Evolutionary conservation across 1,140 invertebrate genomes (phyloP).

Genomic region (Whitmania pigra): DNA sequence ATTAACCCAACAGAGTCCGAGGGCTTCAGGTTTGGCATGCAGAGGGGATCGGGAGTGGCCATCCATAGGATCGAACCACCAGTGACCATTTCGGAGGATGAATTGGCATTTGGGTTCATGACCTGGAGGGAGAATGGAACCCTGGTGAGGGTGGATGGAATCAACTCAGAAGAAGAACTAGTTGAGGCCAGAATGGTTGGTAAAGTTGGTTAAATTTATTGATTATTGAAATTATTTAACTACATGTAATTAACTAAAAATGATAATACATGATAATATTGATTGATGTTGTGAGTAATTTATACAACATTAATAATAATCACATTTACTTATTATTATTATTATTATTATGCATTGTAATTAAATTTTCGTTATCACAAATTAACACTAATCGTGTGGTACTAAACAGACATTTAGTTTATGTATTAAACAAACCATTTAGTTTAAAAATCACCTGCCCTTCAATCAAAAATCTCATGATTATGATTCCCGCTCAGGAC

Average conservation of each 20-base stretch:
- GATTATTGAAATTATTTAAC: too few relatives aligned
- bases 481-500: constrained; percentile 24
- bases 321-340: too few relatives aligned
- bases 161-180: constrained; percentile 28
- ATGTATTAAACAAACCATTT: too few relatives aligned
- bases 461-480: not conserved
- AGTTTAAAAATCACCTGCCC: too few relatives aligned
- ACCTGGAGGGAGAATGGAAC: constrained; percentile 32
- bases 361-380: too few relatives aligned
- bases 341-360: too few relatives aligned
- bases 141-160: constrained; percentile 30
- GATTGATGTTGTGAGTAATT: too few relatives aligned
- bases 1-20: constrained; percentile 29
- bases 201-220: not conserved
- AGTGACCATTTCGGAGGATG: constrained; percentile 26
- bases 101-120: constrained; percentile 37
- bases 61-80: constrained; percentile 28
- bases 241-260: too few relatives aligned
- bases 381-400: too few relatives aligned
- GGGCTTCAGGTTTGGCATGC: constrained; percentile 31
- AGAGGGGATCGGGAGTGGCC: constrained; percentile 28
- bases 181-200: constrained; percentile 35
- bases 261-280: too few relatives aligned
- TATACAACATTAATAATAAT: too few relatives aligned
- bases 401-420: too few relatives aligned